These are phyloP conservation scores for Parascotia fuliginaria DNA, from an alignment of 2,888 invertebrate species.

Conservation along the genomic window DNA sequence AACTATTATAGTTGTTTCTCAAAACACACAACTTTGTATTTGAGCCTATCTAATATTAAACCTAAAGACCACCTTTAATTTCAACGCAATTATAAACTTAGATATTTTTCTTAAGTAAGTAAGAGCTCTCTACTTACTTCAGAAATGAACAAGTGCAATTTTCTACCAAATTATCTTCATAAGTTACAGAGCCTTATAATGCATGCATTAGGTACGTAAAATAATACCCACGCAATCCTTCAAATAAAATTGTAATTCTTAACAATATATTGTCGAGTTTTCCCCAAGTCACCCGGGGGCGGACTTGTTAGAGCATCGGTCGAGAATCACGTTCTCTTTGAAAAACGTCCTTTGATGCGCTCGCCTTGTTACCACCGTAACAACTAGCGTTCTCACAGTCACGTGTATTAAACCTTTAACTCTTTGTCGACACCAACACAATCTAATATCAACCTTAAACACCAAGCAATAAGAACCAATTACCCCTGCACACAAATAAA, in stretches of 20 bases:
- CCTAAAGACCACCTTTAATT: no score
- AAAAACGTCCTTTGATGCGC: slow-evolving; percentile 75
- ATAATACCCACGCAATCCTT: slow-evolving; percentile 37
- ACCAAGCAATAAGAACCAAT: slow-evolving; percentile 27
- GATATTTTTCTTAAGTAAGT: no score
- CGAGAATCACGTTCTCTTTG: slow-evolving; percentile 77
- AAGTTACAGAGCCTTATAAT: slow-evolving; percentile 20
- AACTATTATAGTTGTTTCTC: no score
- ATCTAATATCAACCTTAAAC: slow-evolving; percentile 41
- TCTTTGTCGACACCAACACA: slow-evolving; percentile 43
- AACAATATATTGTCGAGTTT: slow-evolving; percentile 57
- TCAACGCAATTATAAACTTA: no score
- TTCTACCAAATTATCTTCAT: slow-evolving; percentile 16
- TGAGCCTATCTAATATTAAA: no score
- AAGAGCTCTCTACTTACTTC: background rate
- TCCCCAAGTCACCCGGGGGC: slow-evolving; percentile 53
- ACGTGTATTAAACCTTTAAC: slow-evolving; percentile 64
- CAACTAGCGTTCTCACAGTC: slow-evolving; percentile 65
- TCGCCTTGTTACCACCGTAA: slow-evolving; percentile 66
- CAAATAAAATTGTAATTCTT: slow-evolving; percentile 50
- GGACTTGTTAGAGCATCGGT: slow-evolving; percentile 71
- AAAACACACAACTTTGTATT: no score
- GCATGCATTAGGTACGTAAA: slow-evolving; percentile 27
- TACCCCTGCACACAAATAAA: slow-evolving; percentile 46
- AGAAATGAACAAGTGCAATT: background rate